Percentiles rank a stretch among this genome's conserved stretches.
Conservation (phyloP, 2,797 vertebrate species). For the Microctenopoma stevenorrisi region DNA sequence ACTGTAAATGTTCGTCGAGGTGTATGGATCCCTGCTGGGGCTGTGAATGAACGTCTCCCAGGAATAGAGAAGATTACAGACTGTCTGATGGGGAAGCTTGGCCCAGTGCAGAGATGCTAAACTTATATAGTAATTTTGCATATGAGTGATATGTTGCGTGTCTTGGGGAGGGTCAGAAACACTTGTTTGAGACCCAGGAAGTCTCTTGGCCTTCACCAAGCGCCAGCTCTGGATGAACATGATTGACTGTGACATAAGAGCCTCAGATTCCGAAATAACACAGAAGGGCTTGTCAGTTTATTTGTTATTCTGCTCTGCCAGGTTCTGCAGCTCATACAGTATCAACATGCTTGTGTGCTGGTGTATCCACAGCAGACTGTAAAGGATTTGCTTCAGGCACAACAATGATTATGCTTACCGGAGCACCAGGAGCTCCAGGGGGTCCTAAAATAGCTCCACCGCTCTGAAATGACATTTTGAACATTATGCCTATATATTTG, state of each 20-base stretch:
- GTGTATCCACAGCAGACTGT: conserved; percentile 43
- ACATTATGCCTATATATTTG: conserved; percentile 56
- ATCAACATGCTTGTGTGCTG: conserved; percentile 47
- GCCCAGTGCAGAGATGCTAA: conserved; percentile 41
- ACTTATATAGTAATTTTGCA: conserved; percentile 59
- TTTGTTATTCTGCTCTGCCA: conserved; percentile 67
- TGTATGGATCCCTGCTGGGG: conserved; percentile 59
- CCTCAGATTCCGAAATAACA: conserved; percentile 58
- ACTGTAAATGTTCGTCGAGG: conserved; percentile 56
- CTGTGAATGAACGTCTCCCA: conserved; percentile 67
- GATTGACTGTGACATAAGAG: conserved; percentile 59
- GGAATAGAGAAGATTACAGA: conserved; percentile 74
- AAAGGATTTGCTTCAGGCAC: conserved; percentile 68
- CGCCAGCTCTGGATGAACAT: conserved; percentile 47
- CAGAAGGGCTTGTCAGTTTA: conserved; percentile 46
- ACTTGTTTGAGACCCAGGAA: conserved; percentile 63
- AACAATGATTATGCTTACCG: conserved; percentile 84
- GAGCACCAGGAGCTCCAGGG: conserved; percentile 91
- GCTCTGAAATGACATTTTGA: conserved; percentile 82
- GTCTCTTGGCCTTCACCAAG: conserved; percentile 56
- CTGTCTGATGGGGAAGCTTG: conserved; percentile 72
- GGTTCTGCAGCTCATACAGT: conserved; percentile 43
- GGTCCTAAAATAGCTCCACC: conserved; percentile 84
- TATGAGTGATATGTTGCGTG: conserved; percentile 67
- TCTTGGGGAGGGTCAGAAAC: conserved; percentile 58